Evolutionary conservation across 2,113 vertebrate genomes (phyloP).

Genomic region (Brachirus orientalis): DNA sequence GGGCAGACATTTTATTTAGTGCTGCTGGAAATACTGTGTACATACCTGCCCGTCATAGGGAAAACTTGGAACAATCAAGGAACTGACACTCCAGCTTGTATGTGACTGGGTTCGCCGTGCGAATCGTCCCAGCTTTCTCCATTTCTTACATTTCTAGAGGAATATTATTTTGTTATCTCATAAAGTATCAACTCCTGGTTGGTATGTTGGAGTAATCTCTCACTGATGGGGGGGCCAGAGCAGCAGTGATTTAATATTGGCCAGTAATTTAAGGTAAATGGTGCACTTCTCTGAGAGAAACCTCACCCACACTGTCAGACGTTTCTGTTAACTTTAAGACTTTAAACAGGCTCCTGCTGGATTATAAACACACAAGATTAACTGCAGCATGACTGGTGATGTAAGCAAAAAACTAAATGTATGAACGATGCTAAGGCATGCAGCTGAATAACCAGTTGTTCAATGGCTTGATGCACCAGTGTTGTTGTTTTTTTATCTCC

Average conservation of each 20-base stretch:
- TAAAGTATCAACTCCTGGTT: constrained; percentile 47
- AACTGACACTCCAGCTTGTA: constrained; percentile 34
- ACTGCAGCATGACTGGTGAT: constrained; percentile 10
- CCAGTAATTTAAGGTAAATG: constrained; percentile 52
- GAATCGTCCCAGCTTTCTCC: constrained; percentile 59
- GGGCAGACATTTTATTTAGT: constrained; percentile 27
- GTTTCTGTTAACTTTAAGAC: constrained; percentile 4
- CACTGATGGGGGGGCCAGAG: constrained; percentile 16
- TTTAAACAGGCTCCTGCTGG: constrained; percentile 23
- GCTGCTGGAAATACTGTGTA: constrained; percentile 59
- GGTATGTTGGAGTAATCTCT: too few species aligned
- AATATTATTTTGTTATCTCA: constrained; percentile 63
- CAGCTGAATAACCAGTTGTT: constrained; percentile 39
- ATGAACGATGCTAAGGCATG: constrained; percentile 38
- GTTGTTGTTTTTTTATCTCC: constrained; percentile 11
- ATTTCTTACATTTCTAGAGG: constrained; percentile 51
- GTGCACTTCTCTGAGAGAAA: constrained; percentile 27
- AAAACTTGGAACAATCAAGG: constrained; percentile 23
- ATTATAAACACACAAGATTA: constrained; percentile 3
- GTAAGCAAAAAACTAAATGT: constrained; percentile 13
- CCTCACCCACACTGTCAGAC: constrained; percentile 1
- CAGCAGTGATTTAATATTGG: constrained; percentile 21
- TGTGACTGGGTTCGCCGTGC: constrained; percentile 75
- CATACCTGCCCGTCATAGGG: constrained; percentile 52
- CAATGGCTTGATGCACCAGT: constrained; percentile 24